Base-by-base conservation (phyloP, 2,113 vertebrate genomes). In the Pollimyrus isidori region DNA sequence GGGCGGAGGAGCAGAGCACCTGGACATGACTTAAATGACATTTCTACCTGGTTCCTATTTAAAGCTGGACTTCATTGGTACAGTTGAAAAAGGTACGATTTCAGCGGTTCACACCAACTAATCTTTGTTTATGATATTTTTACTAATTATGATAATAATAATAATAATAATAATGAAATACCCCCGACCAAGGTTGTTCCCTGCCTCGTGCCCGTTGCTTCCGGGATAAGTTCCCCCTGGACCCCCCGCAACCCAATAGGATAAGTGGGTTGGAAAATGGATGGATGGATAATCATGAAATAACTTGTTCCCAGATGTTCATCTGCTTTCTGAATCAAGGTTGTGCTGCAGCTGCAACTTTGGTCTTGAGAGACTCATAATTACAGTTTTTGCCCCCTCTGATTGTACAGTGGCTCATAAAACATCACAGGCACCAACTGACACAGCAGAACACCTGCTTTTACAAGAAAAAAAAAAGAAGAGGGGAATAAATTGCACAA, bases 401-500 rank as follows among this genome's bases (percentile, higher is more conserved):
- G 85, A 89, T 91, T 65, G 91, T 80, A 46, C 82, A 87, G n/a
- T 48, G 53, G 48, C 19, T 84, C 84, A 90, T 82, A 88, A 88
- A 86, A 89, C 83, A 91, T 50, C 58, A 87, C 48, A 49, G 82
- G 45, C 83, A 88, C 62, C 82, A 53, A 83, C 46, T 56, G 42
- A 85, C 7, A 85, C 88, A 86, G 90, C 89, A 87, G 26, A 91
- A 89, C 90, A 49, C 52, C 48, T 90, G 90, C 91, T 91, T 35
- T 90, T 91, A 92, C 91, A 69, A 93, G 92, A 91, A 91, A 93
- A 93, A 93, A 42, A 85, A 87, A 89, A 21, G 53, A 85, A 30
- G 42, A 87, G 26, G 30, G 0, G 30, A 91, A 92, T 92, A 90
- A 7, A 53, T 91, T 87, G 89, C 91, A 86, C 93, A 93, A 94